Percentiles rank a stretch among this genome's conserved stretches.
Evolutionary conservation across 2,888 invertebrate species (phyloP).

Genomic region (Onthophagus sagittarius): DNA sequence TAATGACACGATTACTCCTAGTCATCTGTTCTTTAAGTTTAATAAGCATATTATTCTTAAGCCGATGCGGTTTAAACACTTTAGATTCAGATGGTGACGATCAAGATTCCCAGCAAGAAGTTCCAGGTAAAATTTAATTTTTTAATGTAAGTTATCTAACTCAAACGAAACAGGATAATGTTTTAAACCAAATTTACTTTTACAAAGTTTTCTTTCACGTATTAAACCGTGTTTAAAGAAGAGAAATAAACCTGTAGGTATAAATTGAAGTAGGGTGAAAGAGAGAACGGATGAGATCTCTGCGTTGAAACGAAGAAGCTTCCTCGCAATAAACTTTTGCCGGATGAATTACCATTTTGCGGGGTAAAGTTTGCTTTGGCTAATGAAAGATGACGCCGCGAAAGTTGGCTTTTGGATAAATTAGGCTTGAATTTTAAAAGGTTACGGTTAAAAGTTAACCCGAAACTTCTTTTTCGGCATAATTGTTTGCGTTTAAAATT

Average conservation of each 20-base stretch:
- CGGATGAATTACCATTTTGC: background rate
- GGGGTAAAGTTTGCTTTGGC: background rate
- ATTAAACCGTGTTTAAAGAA: background rate
- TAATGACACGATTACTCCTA: slow-evolving; percentile 55
- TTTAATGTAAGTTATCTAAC: background rate
- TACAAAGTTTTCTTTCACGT: background rate
- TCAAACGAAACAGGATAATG: too few species aligned
- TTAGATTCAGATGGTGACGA: slow-evolving; percentile 38
- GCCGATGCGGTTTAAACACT: slow-evolving; percentile 52
- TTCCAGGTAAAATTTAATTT: slow-evolving; percentile 25
- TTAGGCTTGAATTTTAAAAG: background rate
- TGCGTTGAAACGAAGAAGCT: background rate
- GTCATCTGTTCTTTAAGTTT: slow-evolving; percentile 55
- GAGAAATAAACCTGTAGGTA: background rate
- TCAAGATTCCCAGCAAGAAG: slow-evolving; percentile 28
- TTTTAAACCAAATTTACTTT: too few species aligned
- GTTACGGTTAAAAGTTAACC: background rate
- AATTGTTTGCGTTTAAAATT: background rate
- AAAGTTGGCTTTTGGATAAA: background rate
- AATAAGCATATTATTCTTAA: slow-evolving; percentile 54
- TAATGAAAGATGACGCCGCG: background rate
- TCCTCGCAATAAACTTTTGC: background rate
- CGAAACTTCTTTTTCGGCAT: background rate
- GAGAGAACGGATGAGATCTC: background rate
- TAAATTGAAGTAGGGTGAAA: background rate